phyloP scores from a whole-genome alignment of 2,888 invertebrate species.

The Lasioglossum malachurum region DNA sequence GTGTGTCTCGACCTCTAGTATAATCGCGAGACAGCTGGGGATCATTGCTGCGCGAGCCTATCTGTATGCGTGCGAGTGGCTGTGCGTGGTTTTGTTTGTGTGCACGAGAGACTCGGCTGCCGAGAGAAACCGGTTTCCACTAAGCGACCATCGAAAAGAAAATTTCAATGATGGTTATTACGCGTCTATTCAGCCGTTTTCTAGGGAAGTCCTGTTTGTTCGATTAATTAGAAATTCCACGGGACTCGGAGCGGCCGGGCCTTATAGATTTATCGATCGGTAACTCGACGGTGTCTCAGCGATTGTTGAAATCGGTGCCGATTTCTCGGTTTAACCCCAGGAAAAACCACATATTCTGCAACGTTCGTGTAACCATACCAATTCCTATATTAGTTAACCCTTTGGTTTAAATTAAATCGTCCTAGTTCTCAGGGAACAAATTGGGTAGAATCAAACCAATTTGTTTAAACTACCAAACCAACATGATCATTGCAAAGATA shows the following conservation, averaged over 20 bases:
- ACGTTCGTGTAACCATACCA: background rate
- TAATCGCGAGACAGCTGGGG: conserved; percentile 53
- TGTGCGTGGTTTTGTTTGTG: background rate
- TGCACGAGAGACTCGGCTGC: conserved; percentile 10
- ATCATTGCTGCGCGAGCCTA: conserved; percentile 25
- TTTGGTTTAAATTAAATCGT: too few relatives aligned
- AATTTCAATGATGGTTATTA: conserved; percentile 61
- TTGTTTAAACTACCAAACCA: too few relatives aligned
- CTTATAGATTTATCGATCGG: background rate
- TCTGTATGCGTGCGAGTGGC: background rate
- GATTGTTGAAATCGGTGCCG: background rate
- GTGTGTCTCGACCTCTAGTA: conserved; percentile 59
- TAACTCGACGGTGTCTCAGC: background rate
- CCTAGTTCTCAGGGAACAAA: too few relatives aligned
- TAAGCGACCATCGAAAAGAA: conserved; percentile 47
- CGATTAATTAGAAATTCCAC: conserved; percentile 50
- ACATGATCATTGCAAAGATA: too few relatives aligned
- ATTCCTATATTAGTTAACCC: too few relatives aligned
- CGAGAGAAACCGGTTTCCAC: conserved; percentile 53
- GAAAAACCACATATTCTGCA: background rate
- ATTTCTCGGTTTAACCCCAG: background rate
- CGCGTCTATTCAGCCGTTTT: conserved; percentile 45
- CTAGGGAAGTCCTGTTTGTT: conserved; percentile 39
- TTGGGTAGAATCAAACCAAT: too few relatives aligned
- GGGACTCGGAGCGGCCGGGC: background rate